Conservation (phyloP, 2,113 vertebrate species). For the Otocyon megalotis region DNA sequence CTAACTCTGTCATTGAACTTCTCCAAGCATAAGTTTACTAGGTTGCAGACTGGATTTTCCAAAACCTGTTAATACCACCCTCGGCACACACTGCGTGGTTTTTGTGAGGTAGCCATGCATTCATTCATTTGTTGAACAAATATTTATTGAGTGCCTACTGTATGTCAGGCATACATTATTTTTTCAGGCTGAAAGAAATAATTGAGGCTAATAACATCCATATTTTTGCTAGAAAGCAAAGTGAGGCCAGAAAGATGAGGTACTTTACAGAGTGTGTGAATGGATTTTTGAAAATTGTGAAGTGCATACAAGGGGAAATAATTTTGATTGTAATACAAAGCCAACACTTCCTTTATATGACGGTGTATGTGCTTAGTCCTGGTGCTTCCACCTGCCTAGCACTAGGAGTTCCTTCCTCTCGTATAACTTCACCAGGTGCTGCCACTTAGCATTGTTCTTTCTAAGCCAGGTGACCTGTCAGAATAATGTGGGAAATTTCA, state of each 20-base stretch:
- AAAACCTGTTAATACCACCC: background rate
- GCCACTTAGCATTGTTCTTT: background rate
- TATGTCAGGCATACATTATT: background rate
- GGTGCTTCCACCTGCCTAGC: background rate
- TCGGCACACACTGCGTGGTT: background rate
- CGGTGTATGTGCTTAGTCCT: background rate
- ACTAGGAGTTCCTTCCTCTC: background rate
- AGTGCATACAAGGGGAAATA: background rate
- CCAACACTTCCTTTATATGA: background rate
- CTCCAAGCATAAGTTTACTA: background rate
- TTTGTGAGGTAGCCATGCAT: background rate
- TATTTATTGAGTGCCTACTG: background rate
- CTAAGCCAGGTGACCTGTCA: background rate
- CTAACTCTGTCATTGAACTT: background rate
- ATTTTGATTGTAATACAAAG: background rate
- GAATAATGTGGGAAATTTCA: background rate
- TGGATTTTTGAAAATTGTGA: background rate
- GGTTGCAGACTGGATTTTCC: background rate
- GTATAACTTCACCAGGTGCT: background rate
- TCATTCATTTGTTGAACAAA: background rate
- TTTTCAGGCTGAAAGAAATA: constrained; percentile 19
- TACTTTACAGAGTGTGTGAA: background rate
- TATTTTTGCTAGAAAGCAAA: constrained; percentile 35
- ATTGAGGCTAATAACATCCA: background rate
- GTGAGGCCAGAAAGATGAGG: background rate